These are phyloP conservation scores for Endomychus coccineus DNA, from an alignment of 2,888 invertebrate genomes.

Conservation along the genomic window DNA sequence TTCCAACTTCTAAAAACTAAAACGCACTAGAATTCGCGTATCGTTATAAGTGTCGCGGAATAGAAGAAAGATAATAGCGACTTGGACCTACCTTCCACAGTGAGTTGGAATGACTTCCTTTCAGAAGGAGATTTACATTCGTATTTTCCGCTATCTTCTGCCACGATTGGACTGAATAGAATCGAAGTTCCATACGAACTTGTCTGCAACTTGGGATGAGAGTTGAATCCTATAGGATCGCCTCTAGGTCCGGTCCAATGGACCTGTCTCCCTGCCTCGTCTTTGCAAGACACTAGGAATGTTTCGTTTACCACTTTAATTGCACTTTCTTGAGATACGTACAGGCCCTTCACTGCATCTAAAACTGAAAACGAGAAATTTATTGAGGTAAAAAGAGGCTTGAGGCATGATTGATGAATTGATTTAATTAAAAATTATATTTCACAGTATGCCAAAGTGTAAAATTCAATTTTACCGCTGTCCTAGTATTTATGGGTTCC, in stretches of 20 bases:
- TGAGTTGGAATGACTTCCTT: conserved; percentile 27
- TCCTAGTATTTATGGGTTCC: no score
- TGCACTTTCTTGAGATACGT: conserved; percentile 18
- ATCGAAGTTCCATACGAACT: conserved; percentile 32
- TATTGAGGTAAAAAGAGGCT: neutral
- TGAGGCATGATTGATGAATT: conserved; percentile 1
- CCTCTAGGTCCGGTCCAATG: conserved; percentile 30
- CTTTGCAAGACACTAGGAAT: conserved; percentile 30
- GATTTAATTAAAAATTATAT: no score
- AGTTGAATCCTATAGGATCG: conserved; percentile 26
- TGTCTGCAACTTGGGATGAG: conserved; percentile 28
- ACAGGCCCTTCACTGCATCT: conserved; percentile 11
- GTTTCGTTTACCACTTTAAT: conserved; percentile 23
- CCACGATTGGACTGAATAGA: conserved; percentile 45
- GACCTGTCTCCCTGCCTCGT: conserved; percentile 20
- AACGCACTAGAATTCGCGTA: no score
- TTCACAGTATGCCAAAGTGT: no score
- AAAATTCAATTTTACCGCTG: no score
- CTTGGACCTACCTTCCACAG: conserved; percentile 33
- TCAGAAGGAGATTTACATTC: conserved; percentile 48
- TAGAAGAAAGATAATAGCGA: no score
- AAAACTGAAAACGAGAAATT: conserved; percentile 3
- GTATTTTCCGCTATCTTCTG: conserved; percentile 52
- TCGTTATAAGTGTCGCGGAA: no score
- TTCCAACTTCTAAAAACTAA: no score